Conservation (phyloP, 2,888 invertebrate genomes). For the Tachystola acroxantha region DNA sequence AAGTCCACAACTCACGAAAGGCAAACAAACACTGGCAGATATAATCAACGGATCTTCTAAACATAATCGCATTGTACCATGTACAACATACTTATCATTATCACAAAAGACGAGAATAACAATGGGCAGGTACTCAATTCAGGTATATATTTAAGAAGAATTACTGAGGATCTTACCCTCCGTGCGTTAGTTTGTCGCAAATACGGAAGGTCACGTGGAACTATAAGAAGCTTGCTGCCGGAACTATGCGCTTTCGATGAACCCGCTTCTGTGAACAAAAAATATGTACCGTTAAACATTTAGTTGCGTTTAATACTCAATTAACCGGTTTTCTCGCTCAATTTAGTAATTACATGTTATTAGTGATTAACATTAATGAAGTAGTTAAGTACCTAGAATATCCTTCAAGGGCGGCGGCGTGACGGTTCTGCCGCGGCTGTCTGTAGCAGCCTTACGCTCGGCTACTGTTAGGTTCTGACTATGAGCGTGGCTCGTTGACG, state of each 20-base stretch:
- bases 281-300: neutral
- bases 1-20: neutral
- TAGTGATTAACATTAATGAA: slow-evolving; percentile 7
- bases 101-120: neutral
- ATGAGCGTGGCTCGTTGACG: slow-evolving; percentile 44
- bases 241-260: slow-evolving; percentile 55
- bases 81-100: neutral
- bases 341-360: slow-evolving; percentile 1
- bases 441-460: slow-evolving; percentile 44
- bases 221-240: slow-evolving; percentile 64
- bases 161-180: slow-evolving; percentile 45
- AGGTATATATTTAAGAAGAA: neutral
- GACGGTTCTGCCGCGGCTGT: slow-evolving; percentile 39
- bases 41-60: too few relatives aligned
- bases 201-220: slow-evolving; percentile 69
- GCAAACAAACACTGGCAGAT: neutral
- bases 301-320: too few relatives aligned
- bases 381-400: slow-evolving; percentile 46
- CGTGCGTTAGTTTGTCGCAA: slow-evolving; percentile 75
- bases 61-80: too few relatives aligned
- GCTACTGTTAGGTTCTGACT: slow-evolving; percentile 30
- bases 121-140: neutral
- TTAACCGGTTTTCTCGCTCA: neutral
- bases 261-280: slow-evolving; percentile 52
- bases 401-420: slow-evolving; percentile 57